A percentile compares a stretch with the other conserved stretches of the same genome.
Conservation (phyloP, 2,888 invertebrate species). For the Mycalesis mineus region DNA sequence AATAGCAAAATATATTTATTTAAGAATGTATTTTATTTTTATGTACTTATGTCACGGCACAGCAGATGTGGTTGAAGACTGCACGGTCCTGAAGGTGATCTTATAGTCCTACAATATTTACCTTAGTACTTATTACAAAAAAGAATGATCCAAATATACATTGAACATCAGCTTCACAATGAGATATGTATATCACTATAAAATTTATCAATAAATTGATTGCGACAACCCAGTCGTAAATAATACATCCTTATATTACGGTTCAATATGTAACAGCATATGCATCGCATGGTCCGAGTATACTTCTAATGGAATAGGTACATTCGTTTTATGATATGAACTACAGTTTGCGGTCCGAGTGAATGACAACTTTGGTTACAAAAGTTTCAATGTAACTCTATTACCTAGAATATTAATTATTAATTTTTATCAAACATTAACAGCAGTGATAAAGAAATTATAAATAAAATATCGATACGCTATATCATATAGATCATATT, state of each 20-base stretch:
- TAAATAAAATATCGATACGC: background rate
- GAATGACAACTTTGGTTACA: constrained; percentile 12
- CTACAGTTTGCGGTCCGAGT: constrained; percentile 1
- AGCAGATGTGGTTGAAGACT: constrained; percentile 11
- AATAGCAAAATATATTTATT: background rate
- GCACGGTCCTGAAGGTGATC: too few species aligned
- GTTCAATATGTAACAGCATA: constrained; percentile 21
- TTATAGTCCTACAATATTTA: constrained; percentile 9
- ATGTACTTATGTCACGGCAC: background rate
- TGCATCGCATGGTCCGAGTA: constrained; percentile 27
- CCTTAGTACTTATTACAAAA: background rate
- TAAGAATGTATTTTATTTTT: background rate
- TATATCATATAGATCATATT: constrained; percentile 6
- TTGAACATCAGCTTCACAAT: constrained; percentile 10
- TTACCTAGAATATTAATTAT: constrained; percentile 8
- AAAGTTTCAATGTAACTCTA: constrained; percentile 12
- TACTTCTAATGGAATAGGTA: constrained; percentile 20
- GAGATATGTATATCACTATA: constrained; percentile 19
- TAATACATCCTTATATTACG: constrained; percentile 17
- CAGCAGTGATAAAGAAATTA: constrained; percentile 12
- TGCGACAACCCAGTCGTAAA: constrained; percentile 19
- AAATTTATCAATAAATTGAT: constrained; percentile 16
- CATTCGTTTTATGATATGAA: constrained; percentile 13
- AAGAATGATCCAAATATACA: constrained; percentile 9
- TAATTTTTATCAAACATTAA: constrained; percentile 15